A percentile compares a stretch with the other conserved stretches of the same genome.
phyloP scores from a whole-genome alignment of 2,797 vertebrate genomes.

The Alca torda region DNA sequence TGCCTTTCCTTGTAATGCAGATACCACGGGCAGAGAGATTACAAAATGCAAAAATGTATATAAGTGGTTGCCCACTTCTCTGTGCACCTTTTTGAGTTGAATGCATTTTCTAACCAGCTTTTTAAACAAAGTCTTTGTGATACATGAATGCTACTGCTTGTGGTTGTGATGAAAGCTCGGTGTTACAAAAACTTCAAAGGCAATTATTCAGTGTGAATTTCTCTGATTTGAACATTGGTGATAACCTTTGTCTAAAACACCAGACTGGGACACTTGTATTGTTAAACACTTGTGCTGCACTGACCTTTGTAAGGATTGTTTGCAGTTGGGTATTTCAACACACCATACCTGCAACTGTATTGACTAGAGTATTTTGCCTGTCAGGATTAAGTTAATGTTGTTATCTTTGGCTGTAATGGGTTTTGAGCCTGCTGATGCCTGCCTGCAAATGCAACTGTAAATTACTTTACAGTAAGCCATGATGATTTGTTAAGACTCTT shows the following conservation, averaged over 20 bases:
- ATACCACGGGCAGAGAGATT: not conserved
- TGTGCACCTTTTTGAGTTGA: not conserved
- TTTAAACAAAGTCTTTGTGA: constrained; percentile 38
- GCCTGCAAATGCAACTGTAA: constrained; percentile 77
- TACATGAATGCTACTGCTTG: not conserved
- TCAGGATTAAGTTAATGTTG: constrained; percentile 80
- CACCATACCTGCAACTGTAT: constrained; percentile 68
- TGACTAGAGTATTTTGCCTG: constrained; percentile 74
- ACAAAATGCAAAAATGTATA: constrained; percentile 1
- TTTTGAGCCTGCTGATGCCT: constrained; percentile 75
- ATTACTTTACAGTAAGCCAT: constrained; percentile 81
- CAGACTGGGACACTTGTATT: not conserved
- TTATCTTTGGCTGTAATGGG: constrained; percentile 81
- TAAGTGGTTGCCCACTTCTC: constrained; percentile 3
- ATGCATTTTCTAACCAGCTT: not conserved
- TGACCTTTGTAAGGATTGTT: constrained; percentile 69
- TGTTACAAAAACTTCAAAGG: constrained; percentile 31
- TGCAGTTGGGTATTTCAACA: constrained; percentile 66
- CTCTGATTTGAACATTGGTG: constrained; percentile 16
- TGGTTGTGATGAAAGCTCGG: not conserved
- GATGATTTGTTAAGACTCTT: constrained; percentile 81
- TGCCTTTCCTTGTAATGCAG: not conserved
- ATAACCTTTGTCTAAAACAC: constrained; percentile 54
- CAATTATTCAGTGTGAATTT: constrained; percentile 9
- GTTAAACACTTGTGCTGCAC: constrained; percentile 32